Conservation (phyloP, 2,888 invertebrate species). For the Ceriagrion tenellum region DNA sequence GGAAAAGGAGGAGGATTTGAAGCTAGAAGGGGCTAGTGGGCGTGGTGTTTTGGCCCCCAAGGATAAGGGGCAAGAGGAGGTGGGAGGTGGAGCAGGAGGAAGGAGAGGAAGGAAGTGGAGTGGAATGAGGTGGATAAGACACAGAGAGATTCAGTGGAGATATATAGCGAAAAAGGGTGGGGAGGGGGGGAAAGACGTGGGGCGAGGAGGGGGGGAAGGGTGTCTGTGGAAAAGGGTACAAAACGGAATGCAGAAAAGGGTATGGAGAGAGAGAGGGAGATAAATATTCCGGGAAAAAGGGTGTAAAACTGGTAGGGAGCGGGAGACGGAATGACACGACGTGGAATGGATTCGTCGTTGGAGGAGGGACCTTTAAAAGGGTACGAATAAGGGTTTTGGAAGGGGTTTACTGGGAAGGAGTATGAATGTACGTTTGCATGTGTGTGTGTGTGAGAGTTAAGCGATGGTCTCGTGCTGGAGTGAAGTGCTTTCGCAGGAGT, state of each 20-base stretch:
- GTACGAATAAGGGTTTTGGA: background rate
- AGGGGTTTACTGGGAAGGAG: background rate
- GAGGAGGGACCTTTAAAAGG: background rate
- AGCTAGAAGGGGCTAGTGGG: too few relatives aligned
- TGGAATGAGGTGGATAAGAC: conserved; percentile 31
- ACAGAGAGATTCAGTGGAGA: background rate
- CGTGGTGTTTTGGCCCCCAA: too few relatives aligned
- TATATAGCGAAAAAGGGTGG: background rate
- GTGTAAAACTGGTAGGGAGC: background rate
- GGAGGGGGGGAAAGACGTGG: background rate
- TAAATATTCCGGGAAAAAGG: background rate
- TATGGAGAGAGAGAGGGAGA: background rate
- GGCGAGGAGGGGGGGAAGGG: background rate
- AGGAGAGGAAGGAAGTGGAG: conserved; percentile 5
- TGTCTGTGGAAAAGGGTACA: background rate
- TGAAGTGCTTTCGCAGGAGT: background rate
- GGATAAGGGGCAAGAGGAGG: too few relatives aligned
- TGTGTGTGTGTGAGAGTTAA: background rate
- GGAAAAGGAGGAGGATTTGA: too few relatives aligned
- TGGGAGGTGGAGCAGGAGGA: background rate
- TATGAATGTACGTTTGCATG: too few relatives aligned
- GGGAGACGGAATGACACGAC: background rate
- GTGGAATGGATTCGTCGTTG: background rate
- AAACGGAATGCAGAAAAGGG: background rate
- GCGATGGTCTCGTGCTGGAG: background rate